Base-by-base conservation (phyloP, 2,113 vertebrate species). In the Phylloscopus trochilus region DNA sequence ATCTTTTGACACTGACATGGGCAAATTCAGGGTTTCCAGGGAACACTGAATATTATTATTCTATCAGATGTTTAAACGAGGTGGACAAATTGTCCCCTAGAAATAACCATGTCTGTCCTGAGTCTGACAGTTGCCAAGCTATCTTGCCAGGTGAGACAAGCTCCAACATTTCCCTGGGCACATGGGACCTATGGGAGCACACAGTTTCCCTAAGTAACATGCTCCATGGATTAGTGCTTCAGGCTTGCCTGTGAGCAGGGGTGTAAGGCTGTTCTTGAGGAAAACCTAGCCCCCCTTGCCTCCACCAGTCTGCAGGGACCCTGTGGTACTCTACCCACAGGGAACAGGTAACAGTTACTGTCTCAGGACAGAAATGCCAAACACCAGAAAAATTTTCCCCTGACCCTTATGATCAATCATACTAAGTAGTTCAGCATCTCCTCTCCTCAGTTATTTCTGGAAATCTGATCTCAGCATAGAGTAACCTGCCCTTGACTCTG, bases 281-380 rank as follows among this genome's bases (percentile, higher is more conserved):
- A 73, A 81, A 76, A 30, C 7, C 20, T 10, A 11, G 67, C 63
- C 20, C 9, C 2, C 20, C 39, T 92, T 22, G 9, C 17, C 41
- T 81, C 46, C 31, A 24, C 4, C 43, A 62, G 43, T 7, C 35
- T 17, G 27, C 44, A 52, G 5, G 4, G 49, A 79, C 15, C 14
- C n/a, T 0, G 0, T 33, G n/a, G 31, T 35, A 26, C 17, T 33
- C 37, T 15, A 9, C 23, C 24, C 37, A 51, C 21, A 46, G 47
- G 15, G 28, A 55, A 21, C 73, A 60, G 37, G 15, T 2, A 77
- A 28, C 26, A 41, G 2, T 3, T 19, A 13, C 53, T 64, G 23
- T 49, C 44, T 63, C 28, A n/a, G 26, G 74, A 47, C 33, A 68
- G 58, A 44, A 90, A 49, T 0, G 0, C 7, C 70, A 63, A 46